Base-by-base conservation (phyloP, 2,797 vertebrate genomes). In the Stomatorhinus walkeri region DNA sequence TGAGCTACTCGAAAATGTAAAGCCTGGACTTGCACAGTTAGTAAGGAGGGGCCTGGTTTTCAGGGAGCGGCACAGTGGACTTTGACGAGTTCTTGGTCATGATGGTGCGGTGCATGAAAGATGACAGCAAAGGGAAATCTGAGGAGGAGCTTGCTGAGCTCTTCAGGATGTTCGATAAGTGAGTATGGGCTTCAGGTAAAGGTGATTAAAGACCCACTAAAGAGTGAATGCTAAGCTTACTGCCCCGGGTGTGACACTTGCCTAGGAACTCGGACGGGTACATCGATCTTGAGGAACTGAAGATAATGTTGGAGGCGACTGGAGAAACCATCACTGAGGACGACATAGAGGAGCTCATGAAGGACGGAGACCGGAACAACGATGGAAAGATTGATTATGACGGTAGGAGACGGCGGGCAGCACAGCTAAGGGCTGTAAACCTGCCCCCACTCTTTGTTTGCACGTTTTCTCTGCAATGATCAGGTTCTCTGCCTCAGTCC, bases 41-140 rank as follows among this genome's bases (percentile, higher is more conserved):
- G 16, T 72, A 72, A 72, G 64, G 28, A 72, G 7, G 36, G 19
- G 14, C 5, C 40, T 43, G 32, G 19, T 79, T 79, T 61, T 43
- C 91, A 99, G 98, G 98, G 88, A 99, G 98, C 0, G 98, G 98
- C 87, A 99, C 98, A 0, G 98, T 99, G 87, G 98, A 99, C 92
- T 99, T 99, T 0, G 98, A 99, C 91, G 98, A 99, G 93, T 99
- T 99, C 94, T 94, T 99, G 89, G 97, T 99, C 51, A 99, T 99
- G 98, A 99, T 99, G 98, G 98, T 99, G 22, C 96, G 98, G 90
- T 99, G 98, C 92, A 99, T 99, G 98, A 99, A 99, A 94, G 98
- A 99, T 1, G 98, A 99, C 95, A 99, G 97, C 95, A 99, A 99
- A 96, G 98, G 98, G 76, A 99, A 98, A 94, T 96, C 98, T 0